A percentile compares a stretch with the other conserved stretches of the same genome.
These are phyloP conservation scores for Anguilla megastoma DNA, from an alignment of 2,797 vertebrate species.

Conservation along the genomic window DNA sequence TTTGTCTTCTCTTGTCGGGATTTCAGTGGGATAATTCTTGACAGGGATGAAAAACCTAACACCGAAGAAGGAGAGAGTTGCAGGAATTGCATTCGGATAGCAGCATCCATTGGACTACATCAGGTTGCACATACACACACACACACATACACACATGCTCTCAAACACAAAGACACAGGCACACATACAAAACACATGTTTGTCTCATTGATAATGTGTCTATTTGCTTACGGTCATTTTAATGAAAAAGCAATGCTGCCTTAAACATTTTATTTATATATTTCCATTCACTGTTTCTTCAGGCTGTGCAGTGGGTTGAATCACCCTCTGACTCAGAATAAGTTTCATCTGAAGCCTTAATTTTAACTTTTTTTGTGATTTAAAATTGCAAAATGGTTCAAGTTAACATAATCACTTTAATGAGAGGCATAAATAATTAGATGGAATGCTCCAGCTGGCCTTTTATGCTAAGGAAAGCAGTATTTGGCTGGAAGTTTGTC, in stretches of 20 bases:
- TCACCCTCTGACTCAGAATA: too few relatives aligned
- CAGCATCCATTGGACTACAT: neutral
- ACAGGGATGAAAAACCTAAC: neutral
- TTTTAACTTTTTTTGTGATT: too few relatives aligned
- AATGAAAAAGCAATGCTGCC: neutral
- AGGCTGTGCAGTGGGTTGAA: too few relatives aligned
- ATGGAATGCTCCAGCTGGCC: neutral
- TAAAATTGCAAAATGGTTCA: neutral
- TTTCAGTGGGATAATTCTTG: slow-evolving; percentile 14
- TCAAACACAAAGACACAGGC: neutral
- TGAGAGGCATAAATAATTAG: neutral
- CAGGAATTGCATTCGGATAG: neutral
- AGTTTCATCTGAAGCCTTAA: too few relatives aligned
- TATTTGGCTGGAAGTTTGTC: neutral
- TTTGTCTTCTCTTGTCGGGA: neutral
- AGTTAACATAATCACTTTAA: neutral
- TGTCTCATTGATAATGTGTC: neutral
- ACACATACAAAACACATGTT: neutral
- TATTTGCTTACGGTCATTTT: neutral
- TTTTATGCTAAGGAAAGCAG: neutral
- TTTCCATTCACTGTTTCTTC: neutral
- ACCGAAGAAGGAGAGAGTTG: slow-evolving; percentile 10
- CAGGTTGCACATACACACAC: neutral
- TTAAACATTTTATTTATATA: neutral
- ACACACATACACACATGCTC: neutral